These are phyloP conservation scores for Drosophila nikananu DNA, from an alignment of 1,140 invertebrate species.

Conservation along the genomic window DNA sequence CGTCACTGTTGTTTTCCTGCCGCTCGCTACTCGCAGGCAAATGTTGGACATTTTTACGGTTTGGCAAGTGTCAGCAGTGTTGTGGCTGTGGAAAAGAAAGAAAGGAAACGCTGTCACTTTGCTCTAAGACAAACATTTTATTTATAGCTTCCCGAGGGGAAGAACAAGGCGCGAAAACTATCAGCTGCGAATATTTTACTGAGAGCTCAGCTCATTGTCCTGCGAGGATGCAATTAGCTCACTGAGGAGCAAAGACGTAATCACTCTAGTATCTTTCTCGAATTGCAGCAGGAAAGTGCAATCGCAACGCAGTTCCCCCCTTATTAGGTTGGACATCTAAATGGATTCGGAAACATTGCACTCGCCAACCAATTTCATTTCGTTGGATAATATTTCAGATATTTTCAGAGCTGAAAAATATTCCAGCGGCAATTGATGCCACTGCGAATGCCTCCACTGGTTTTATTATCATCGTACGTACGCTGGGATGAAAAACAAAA, in stretches of 20 bases:
- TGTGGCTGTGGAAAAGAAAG: constrained; percentile 21
- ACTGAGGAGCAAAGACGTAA: background rate
- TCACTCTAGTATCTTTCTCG: constrained; percentile 2
- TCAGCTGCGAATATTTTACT: constrained; percentile 15
- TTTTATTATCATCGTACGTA: constrained; percentile 33
- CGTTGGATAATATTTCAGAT: constrained; percentile 29
- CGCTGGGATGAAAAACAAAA: constrained; percentile 43
- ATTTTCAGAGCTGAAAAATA: constrained; percentile 25
- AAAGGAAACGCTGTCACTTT: constrained; percentile 55
- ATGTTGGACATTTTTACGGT: constrained; percentile 79
- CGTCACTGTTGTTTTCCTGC: constrained; percentile 51
- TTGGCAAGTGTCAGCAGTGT: constrained; percentile 74
- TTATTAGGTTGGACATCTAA: constrained; percentile 65
- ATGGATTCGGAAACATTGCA: constrained; percentile 57
- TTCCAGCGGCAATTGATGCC: constrained; percentile 29
- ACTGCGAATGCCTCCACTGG: background rate
- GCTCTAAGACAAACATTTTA: constrained; percentile 66
- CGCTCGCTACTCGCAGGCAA: constrained; percentile 54
- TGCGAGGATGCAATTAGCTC: constrained; percentile 40
- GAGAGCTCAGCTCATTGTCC: background rate
- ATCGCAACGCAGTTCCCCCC: constrained; percentile 21
- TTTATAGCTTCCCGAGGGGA: constrained; percentile 62
- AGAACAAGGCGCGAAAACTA: constrained; percentile 53
- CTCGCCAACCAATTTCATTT: constrained; percentile 50
- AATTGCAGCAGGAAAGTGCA: constrained; percentile 8